Conservation (phyloP, 1,140 invertebrate genomes). For the Lamellibrachia luymesi region DNA sequence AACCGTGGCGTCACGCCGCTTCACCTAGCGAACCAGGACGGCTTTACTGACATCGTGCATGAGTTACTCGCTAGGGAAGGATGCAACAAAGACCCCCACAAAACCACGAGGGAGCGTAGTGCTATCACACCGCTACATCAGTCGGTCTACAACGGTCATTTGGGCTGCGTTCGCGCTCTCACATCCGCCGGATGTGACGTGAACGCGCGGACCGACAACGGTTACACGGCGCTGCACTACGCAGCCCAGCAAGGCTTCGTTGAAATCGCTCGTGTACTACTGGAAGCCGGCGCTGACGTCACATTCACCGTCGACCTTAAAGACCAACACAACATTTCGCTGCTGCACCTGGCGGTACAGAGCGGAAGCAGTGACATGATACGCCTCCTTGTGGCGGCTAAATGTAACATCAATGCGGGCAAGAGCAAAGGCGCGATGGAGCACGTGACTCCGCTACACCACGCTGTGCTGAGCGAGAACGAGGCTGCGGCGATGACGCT, state of each 20-base stretch:
- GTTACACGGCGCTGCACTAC: constrained; percentile 71
- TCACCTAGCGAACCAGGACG: constrained; percentile 27
- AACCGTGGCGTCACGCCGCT: constrained; percentile 35
- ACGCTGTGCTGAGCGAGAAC: constrained; percentile 34
- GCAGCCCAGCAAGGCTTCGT: constrained; percentile 26
- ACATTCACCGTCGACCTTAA: constrained; percentile 3
- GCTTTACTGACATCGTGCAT: constrained; percentile 9
- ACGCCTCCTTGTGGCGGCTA: constrained; percentile 14
- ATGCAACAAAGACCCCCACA: constrained; percentile 24
- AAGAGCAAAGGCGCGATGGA: constrained; percentile 27
- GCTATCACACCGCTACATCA: constrained; percentile 62
- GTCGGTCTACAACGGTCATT: constrained; percentile 59
- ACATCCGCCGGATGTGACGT: constrained; percentile 64
- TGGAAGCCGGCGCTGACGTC: constrained; percentile 11
- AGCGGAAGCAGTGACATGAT: constrained; percentile 17
- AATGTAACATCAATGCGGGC: constrained; percentile 19
- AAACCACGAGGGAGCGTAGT: constrained; percentile 45
- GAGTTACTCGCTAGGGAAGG: constrained; percentile 16
- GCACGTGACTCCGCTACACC: constrained; percentile 36
- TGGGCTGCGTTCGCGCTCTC: constrained; percentile 59
- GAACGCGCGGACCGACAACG: constrained; percentile 65
- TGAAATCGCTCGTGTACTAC: constrained; percentile 9
- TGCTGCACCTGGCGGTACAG: constrained; percentile 28
- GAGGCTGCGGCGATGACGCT: constrained; percentile 28
- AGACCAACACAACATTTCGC: constrained; percentile 17